A percentile compares a stretch with the other conserved stretches of the same genome.
Evolutionary conservation across 1,140 invertebrate genomes (phyloP).

Genomic region (Atta colombica): DNA sequence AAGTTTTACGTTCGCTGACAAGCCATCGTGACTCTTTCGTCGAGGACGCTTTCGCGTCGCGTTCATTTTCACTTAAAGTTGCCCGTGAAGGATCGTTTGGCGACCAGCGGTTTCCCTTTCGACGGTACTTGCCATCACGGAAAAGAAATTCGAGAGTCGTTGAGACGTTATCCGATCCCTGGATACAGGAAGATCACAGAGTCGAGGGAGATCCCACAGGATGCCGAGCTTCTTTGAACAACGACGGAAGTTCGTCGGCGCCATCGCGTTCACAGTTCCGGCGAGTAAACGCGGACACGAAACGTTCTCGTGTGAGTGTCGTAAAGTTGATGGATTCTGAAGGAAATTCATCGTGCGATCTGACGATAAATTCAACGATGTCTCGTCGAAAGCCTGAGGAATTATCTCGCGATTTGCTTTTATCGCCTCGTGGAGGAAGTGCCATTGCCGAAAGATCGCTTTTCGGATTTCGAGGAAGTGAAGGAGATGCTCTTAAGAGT

Average conservation of each 20-base stretch:
- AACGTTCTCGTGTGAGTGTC: background rate
- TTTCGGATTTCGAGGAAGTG: slow-evolving; percentile 13
- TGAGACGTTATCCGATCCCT: background rate
- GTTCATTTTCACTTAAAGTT: slow-evolving; percentile 10
- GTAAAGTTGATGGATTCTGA: slow-evolving; percentile 34
- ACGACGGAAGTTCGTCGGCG: background rate
- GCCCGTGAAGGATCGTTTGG: background rate
- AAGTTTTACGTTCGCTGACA: slow-evolving; percentile 55
- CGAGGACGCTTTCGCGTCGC: no score
- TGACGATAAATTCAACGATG: slow-evolving; percentile 25
- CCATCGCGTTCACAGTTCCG: slow-evolving; percentile 5
- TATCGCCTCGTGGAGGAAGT: background rate
- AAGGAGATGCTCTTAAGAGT: background rate
- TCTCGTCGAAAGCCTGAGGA: background rate
- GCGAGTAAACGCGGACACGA: background rate
- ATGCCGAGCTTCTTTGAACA: slow-evolving; percentile 1
- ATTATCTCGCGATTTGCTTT: slow-evolving; percentile 37
- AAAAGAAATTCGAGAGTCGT: slow-evolving; percentile 4
- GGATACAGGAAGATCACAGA: background rate
- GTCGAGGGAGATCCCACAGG: background rate
- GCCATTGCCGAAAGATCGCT: background rate
- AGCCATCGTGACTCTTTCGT: background rate
- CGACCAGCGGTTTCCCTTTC: background rate
- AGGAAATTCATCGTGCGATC: slow-evolving; percentile 26
- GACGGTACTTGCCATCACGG: background rate